Base-by-base conservation (phyloP, 2,113 vertebrate genomes). In the Cottus gobio region DNA sequence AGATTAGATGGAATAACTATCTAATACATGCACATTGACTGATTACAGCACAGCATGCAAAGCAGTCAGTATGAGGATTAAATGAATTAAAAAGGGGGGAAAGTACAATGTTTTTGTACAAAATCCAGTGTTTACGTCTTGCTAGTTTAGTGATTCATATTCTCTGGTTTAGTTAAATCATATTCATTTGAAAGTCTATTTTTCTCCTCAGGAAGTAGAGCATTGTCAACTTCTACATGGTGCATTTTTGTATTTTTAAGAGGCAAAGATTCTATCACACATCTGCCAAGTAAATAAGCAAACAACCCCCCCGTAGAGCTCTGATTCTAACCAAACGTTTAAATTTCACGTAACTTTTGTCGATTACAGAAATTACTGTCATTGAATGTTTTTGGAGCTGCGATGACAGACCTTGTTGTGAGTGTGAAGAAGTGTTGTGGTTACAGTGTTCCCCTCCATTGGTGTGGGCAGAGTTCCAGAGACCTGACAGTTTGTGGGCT, bases 401-500 rank as follows among this genome's bases (percentile, higher is more conserved):
- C 30, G 65, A 71, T 20, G 58, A 95, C 96, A 91, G 86, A 98
- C 97, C 97, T 92, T 96, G 95, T 85, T 95, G 95, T 82, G 96
- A 88, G 91, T 97, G 85, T 71, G 95, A 88, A 58, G 94, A 94
- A 77, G 94, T 94, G 0, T 94, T 95, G 46, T 96, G 97, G 92
- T 92, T 95, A 91, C 96, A 96, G 85, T 96, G 97, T 11, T 83
- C 1, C 4, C 95, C 96, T 85, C 97, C 96, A 0, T 97, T 97
- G 90, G 95, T 94, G 94, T 99, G 97, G 75, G 96, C 95, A 0
- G 98, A 99, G 93, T 98, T 99, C 98, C 98, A 99, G 79, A 99
- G 96, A 85, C 98, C 97, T 0, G 97, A 99, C 87, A 99, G 96
- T 94, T 99, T 99, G 94, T 98, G 97, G 84, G 98, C 98, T 44